Percentiles rank a stretch among this genome's conserved stretches.
Conservation (phyloP, 2,113 vertebrate genomes). For the Azemiops feae region DNA sequence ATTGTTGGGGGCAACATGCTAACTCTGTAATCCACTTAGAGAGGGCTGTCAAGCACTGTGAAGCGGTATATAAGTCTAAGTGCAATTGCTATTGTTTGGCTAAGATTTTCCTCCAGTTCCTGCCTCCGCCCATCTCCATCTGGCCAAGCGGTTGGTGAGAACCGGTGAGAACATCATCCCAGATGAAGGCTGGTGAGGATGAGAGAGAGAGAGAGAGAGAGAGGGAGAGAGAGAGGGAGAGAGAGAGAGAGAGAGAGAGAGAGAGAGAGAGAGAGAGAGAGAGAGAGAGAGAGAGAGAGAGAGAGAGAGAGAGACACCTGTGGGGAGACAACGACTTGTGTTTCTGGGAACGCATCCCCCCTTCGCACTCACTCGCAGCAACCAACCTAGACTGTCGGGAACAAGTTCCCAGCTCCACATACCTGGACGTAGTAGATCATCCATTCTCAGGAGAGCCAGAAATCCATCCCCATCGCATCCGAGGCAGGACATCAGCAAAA, state of each 20-base stretch:
- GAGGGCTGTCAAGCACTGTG: no score
- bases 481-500: neutral
- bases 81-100: neutral
- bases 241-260: neutral
- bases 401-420: neutral
- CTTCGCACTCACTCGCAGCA: neutral
- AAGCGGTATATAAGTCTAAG: neutral
- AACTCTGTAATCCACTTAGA: neutral
- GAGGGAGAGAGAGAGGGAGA: neutral
- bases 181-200: neutral
- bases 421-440: slow-evolving; percentile 50
- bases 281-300: neutral
- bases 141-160: neutral
- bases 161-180: neutral
- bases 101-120: neutral
- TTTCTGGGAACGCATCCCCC: neutral
- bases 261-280: no score
- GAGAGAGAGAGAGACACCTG: neutral
- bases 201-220: no score
- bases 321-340: neutral
- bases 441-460: neutral
- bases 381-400: neutral
- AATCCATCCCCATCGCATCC: neutral
- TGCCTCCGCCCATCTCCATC: neutral
- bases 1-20: neutral